Conservation (phyloP, 1,140 invertebrate species). For the Limonius californicus region DNA sequence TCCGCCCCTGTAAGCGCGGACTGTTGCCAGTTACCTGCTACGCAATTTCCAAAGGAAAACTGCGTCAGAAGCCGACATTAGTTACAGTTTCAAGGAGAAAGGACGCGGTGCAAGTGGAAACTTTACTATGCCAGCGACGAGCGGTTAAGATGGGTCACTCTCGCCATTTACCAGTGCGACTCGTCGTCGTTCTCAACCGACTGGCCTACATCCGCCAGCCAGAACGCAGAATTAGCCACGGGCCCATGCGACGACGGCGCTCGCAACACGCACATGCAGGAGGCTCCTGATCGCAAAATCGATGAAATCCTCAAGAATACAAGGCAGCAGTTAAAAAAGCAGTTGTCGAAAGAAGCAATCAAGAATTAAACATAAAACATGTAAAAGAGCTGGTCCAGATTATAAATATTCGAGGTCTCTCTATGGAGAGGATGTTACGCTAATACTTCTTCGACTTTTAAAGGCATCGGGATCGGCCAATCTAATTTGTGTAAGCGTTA, state of each 20-base stretch:
- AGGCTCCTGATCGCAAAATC: neutral
- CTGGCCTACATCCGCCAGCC: conserved; percentile 4
- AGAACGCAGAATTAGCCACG: conserved; percentile 5
- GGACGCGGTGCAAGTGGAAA: neutral
- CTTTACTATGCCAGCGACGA: neutral
- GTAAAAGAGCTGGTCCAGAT: too few relatives aligned
- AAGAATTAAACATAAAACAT: too few relatives aligned
- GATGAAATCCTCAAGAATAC: neutral
- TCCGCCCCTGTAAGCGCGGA: too few relatives aligned
- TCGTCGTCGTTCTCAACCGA: neutral
- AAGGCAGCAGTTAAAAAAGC: neutral
- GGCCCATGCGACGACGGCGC: neutral
- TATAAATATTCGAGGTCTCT: too few relatives aligned
- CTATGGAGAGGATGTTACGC: too few relatives aligned
- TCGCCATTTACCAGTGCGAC: neutral
- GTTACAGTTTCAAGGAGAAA: conserved; percentile 11
- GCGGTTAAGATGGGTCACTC: neutral
- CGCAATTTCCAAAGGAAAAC: neutral
- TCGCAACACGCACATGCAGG: neutral
- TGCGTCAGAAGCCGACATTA: neutral
- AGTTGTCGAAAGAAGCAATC: too few relatives aligned
- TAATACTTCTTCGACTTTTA: too few relatives aligned
- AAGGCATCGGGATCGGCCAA: too few relatives aligned
- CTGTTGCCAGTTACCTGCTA: neutral
- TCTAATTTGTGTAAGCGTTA: neutral